Evolutionary conservation across 2,113 vertebrate genomes (phyloP).

Genomic region (Hippocampus abdominalis): DNA sequence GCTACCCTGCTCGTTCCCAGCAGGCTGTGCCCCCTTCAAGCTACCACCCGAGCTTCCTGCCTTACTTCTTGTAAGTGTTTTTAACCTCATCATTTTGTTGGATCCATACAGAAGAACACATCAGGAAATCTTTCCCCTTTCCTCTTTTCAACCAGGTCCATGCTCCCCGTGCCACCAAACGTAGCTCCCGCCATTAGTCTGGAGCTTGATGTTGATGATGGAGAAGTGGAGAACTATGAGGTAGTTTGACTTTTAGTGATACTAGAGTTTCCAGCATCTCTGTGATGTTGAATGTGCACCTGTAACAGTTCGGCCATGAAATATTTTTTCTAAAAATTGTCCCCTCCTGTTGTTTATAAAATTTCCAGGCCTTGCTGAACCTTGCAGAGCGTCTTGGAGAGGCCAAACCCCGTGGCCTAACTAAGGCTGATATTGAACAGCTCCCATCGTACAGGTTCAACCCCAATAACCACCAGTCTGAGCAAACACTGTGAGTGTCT

Average conservation of each 20-base stretch:
- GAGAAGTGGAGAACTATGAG: conserved; percentile 98
- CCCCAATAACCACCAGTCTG: conserved; percentile 95
- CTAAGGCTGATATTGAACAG: conserved; percentile 95
- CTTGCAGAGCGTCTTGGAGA: conserved; percentile 94
- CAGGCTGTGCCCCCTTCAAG: conserved; percentile 88
- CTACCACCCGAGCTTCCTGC: conserved; percentile 93
- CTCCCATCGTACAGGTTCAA: conserved; percentile 97
- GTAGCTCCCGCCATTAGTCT: conserved; percentile 92
- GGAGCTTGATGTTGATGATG: conserved; percentile 96
- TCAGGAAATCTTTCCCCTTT: neutral
- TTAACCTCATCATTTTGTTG: neutral
- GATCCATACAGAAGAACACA: neutral
- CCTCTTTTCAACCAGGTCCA: conserved; percentile 74
- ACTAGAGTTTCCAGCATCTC: neutral
- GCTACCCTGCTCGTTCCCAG: conserved; percentile 82
- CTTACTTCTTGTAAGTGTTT: conserved; percentile 90
- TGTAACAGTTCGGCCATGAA: neutral
- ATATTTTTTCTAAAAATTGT: neutral
- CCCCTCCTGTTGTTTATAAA: neutral
- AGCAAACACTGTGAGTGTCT: conserved; percentile 90
- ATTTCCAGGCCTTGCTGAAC: conserved; percentile 85
- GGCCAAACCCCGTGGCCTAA: conserved; percentile 91
- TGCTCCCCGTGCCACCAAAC: conserved; percentile 92
- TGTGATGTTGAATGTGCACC: neutral
- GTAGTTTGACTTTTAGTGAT: conserved; percentile 58